phyloP scores from a whole-genome alignment of 1,140 invertebrate genomes.

The Microplitis demolitor region DNA sequence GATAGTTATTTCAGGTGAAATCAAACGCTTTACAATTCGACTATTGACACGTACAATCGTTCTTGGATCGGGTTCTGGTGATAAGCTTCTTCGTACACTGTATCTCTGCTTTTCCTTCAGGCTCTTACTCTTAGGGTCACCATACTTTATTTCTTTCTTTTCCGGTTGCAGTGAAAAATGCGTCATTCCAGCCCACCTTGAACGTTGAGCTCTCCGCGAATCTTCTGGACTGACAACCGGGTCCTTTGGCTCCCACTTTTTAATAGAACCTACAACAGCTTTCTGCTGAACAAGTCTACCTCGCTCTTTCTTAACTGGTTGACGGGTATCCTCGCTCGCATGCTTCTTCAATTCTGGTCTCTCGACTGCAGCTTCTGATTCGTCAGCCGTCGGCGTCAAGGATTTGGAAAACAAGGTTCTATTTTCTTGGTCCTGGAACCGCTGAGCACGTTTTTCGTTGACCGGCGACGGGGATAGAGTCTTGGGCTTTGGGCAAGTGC shows the following conservation, averaged over 20 bases:
- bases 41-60: conserved; percentile 46
- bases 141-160: conserved; percentile 42
- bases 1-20: conserved; percentile 53
- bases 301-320: conserved; percentile 25
- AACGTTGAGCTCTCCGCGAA: conserved; percentile 39
- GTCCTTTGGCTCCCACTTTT: conserved; percentile 45
- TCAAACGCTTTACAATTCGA: conserved; percentile 47
- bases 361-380: conserved; percentile 27
- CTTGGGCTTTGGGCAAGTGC: conserved; percentile 53
- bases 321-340: conserved; percentile 38
- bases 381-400: conserved; percentile 25
- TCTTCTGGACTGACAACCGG: conserved; percentile 40
- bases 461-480: conserved; percentile 32
- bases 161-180: conserved; percentile 55
- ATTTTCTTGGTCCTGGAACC: conserved; percentile 40
- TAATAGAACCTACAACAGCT: conserved; percentile 29
- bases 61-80: conserved; percentile 56
- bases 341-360: conserved; percentile 49
- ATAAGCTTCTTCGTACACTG: conserved; percentile 55
- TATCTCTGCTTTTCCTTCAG: conserved; percentile 56
- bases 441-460: conserved; percentile 23
- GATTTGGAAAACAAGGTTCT: conserved; percentile 40
- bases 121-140: conserved; percentile 51
- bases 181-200: conserved; percentile 52
- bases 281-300: conserved; percentile 28